phyloP scores from a whole-genome alignment of 2,888 invertebrate genomes.

The Drosophila phalerata region DNA sequence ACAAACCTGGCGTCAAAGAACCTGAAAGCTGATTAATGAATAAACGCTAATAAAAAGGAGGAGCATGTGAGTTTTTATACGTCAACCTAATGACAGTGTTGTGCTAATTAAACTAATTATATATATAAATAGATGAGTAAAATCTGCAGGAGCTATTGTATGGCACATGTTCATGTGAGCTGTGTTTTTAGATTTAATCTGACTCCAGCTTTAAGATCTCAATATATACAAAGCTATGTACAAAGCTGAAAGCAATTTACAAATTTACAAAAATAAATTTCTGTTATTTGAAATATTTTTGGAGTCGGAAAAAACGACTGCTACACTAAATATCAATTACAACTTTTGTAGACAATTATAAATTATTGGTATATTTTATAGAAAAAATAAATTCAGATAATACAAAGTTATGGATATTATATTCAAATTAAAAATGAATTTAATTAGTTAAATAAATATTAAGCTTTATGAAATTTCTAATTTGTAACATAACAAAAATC shows the following conservation, averaged over 20 bases:
- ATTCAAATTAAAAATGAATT: too few species aligned
- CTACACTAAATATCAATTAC: too few species aligned
- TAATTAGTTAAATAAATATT: too few species aligned
- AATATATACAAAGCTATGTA: not conserved
- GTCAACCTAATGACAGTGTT: slow-evolving; percentile 5
- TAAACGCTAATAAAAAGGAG: slow-evolving; percentile 32
- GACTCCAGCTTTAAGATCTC: not conserved
- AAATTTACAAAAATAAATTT: too few species aligned
- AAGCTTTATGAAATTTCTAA: too few species aligned
- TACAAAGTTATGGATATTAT: too few species aligned
- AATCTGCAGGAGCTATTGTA: slow-evolving; percentile 13
- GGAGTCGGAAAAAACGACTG: too few species aligned
- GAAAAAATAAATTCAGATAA: too few species aligned
- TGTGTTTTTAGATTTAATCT: not conserved
- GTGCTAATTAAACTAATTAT: slow-evolving; percentile 69
- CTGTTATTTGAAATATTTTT: too few species aligned
- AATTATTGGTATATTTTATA: too few species aligned
- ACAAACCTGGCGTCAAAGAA: slow-evolving; percentile 63
- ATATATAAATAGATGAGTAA: slow-evolving; percentile 65
- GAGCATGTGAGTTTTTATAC: slow-evolving; percentile 30
- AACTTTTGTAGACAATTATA: too few species aligned
- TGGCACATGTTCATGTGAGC: slow-evolving; percentile 6
- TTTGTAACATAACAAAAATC: not conserved
- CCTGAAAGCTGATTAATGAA: slow-evolving; percentile 75
- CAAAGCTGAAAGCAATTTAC: too few species aligned